Conservation (phyloP, 2,113 vertebrate species). For the Atrichornis clamosus region DNA sequence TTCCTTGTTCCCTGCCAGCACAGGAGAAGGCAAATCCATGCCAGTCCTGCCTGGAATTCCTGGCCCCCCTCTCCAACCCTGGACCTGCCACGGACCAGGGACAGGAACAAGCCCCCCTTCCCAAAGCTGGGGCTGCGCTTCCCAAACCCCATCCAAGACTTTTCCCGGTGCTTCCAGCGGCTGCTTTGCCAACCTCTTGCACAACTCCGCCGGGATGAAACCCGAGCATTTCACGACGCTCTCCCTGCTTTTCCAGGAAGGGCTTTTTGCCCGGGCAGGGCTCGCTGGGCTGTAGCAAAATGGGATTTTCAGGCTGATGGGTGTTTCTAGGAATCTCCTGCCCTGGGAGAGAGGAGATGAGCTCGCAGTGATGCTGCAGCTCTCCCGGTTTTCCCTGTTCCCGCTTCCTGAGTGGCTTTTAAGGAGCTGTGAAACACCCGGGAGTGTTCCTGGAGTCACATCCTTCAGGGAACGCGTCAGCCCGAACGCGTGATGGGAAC, state of each 20-base stretch:
- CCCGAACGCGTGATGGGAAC: not conserved
- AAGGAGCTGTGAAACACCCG: not conserved
- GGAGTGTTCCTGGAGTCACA: not conserved
- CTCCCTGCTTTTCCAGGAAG: not conserved
- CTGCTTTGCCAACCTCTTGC: not conserved
- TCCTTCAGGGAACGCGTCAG: not conserved
- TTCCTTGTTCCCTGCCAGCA: not conserved
- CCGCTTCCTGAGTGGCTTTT: not conserved
- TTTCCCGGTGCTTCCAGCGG: not conserved
- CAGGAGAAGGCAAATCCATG: accelerated
- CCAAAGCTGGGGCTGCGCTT: not conserved
- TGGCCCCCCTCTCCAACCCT: accelerated
- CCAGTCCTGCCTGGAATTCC: not conserved
- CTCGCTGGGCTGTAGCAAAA: not conserved
- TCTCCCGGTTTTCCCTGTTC: accelerated
- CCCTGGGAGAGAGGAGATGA: not conserved
- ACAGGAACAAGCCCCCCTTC: not conserved
- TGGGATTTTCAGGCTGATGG: not conserved
- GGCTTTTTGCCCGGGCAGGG: not conserved
- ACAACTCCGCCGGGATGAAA: not conserved
- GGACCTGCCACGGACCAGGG: not conserved
- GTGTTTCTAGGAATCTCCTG: not conserved
- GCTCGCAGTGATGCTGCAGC: not conserved
- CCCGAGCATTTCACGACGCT: not conserved
- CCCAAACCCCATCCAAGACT: not conserved